Evolutionary conservation across 2,113 vertebrate species (phyloP), one percentile per base, ranked within the genome.

Genomic region (Gnathonemus echidnorhynchus): DNA sequence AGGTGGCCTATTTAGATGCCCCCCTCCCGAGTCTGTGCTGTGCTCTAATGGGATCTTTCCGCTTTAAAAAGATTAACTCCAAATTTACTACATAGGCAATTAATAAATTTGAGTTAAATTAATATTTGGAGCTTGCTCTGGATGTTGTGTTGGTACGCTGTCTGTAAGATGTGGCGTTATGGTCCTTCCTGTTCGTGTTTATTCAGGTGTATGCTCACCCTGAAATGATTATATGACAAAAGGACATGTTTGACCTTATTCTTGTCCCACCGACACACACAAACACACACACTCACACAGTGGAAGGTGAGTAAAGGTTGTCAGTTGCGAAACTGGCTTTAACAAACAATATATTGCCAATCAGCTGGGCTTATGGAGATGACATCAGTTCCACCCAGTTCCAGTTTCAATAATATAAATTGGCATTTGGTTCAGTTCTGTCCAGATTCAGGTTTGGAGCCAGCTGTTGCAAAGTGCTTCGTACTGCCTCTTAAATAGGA

Each of bases 261-360:
- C 10, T 74, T 27, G 66, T 74, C 31, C 66, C 66, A 74, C 66
- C n/a, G 19, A 62, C 24, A 62, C 58, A 62, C 24, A 62, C 58
- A 35, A 13, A 31, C 52, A 53, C 15, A 19, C 15, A 24, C 19
- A 53, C 15, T 6, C 74, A 17, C 3, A 80, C 74, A 77, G 46
- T 45, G 83, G 24, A 85, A 49, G 17, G n/a, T 50, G 84, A 86
- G 45, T 86, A 86, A 86, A 86, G 84, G 84, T 86, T 50, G 74
- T 42, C 74, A 19, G 6, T 89, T 39, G 49, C 62, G n/a, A 74
- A 31, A 89, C 70, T 50, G 31, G 77, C n/a, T 48, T 77, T 48
- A 31, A 31, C 88, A 89, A 89, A 89, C 88, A 89, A 89, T 49
- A 56, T 27, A 45, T 70, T 87, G 17, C 89, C 89, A 90, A 90